Conservation (phyloP, 92 coral and sea anemone genomes). For the Phymanthus crucifer region DNA sequence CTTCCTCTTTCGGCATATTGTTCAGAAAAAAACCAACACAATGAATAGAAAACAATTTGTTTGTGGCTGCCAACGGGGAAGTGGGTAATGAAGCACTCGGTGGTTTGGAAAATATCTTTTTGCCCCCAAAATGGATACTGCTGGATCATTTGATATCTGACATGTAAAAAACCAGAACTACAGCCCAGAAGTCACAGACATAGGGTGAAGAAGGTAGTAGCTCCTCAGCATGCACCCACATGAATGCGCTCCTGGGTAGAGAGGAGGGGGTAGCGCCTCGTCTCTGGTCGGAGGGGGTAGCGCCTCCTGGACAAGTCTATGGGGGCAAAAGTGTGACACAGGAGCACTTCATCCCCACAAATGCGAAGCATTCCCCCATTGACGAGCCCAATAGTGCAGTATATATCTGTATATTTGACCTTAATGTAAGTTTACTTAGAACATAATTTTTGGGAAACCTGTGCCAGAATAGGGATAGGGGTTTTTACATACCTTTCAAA, state of each 20-base stretch:
- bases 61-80: constrained; percentile 24
- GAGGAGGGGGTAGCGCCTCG: constrained; percentile 16
- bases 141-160: background rate
- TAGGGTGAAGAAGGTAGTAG: constrained; percentile 17
- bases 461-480: constrained; percentile 24
- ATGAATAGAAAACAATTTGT: background rate
- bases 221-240: constrained; percentile 9
- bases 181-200: constrained; percentile 2
- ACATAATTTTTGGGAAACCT: too few species aligned
- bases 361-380: constrained; percentile 29
- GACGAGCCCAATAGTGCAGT: constrained; percentile 3
- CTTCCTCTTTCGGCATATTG: background rate
- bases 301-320: constrained; percentile 19
- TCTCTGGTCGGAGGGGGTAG: background rate
- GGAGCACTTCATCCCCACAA: constrained; percentile 40
- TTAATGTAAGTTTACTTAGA: too few species aligned
- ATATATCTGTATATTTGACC: background rate
- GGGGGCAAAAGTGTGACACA: constrained; percentile 36
- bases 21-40: background rate
- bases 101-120: background rate
- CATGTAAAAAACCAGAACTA: background rate
- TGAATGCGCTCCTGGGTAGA: constrained; percentile 27
- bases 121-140: background rate
- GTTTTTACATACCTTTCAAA: constrained; percentile 40
- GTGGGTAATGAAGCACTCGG: constrained; percentile 16